Percentiles rank a stretch among this genome's conserved stretches.
Conservation (phyloP, 1,140 invertebrate species). For the Oryzaephilus surinamensis region DNA sequence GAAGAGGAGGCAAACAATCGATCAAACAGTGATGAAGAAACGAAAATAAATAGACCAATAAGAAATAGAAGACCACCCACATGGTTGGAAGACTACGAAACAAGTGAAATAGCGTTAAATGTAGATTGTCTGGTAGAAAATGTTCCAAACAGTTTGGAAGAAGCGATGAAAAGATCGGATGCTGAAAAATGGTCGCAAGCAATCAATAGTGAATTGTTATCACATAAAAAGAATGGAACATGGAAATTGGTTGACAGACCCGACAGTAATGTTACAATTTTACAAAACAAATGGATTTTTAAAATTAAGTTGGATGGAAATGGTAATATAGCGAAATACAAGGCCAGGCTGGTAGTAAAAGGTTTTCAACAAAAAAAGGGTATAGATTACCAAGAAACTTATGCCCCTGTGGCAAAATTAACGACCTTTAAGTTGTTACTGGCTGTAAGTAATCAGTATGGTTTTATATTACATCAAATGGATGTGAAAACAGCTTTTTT, state of each 20-base stretch:
- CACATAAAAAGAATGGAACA: constrained; percentile 23
- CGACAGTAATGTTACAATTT: constrained; percentile 16
- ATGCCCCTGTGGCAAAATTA: constrained; percentile 29
- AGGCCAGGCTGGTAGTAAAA: constrained; percentile 34
- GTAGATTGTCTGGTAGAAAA: background rate
- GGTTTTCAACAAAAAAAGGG: constrained; percentile 28
- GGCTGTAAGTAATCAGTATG: constrained; percentile 8
- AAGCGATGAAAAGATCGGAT: constrained; percentile 5
- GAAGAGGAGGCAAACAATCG: no score
- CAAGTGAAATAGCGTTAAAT: background rate
- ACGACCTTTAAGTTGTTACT: constrained; percentile 25
- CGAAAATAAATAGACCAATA: no score
- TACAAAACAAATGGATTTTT: constrained; percentile 30
- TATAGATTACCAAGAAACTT: constrained; percentile 33
- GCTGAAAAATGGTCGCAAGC: constrained; percentile 23
- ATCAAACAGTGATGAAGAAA: no score
- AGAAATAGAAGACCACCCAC: no score
- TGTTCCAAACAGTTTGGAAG: constrained; percentile 2
- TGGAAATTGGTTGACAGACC: constrained; percentile 23
- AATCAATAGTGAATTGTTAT: constrained; percentile 24
- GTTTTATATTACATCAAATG: constrained; percentile 11
- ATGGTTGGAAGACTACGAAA: no score
- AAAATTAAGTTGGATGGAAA: constrained; percentile 23
- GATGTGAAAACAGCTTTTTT: constrained; percentile 25
- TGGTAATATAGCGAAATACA: constrained; percentile 24